phyloP scores from a whole-genome alignment of 2,797 vertebrate species.

The Enteromius thamalakanensis region DNA sequence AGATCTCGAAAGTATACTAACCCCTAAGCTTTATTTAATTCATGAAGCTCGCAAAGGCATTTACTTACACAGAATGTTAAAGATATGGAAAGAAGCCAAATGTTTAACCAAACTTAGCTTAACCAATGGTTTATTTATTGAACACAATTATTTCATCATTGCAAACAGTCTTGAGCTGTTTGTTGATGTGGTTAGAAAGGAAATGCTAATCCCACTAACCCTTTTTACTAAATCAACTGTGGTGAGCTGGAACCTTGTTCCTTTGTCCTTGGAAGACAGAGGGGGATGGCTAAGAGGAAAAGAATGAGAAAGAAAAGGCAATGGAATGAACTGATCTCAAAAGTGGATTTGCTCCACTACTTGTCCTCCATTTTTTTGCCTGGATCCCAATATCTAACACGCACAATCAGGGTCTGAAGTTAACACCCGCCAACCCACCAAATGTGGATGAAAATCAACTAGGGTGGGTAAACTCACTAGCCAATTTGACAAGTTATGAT shows the following conservation, averaged over 20 bases:
- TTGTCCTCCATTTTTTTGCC: conserved; percentile 15
- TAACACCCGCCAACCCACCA: not conserved
- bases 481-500: conserved; percentile 1
- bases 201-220: conserved; percentile 29
- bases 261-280: conserved; percentile 26
- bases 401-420: conserved; percentile 11
- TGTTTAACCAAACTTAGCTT: conserved; percentile 19
- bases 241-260: conserved; percentile 56
- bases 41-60: not conserved
- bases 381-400: not conserved
- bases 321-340: conserved; percentile 43
- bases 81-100: not conserved
- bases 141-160: not conserved
- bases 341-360: conserved; percentile 19
- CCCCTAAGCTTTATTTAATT: conserved; percentile 3
- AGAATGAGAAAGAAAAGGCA: conserved; percentile 31
- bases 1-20: not conserved
- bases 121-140: not conserved
- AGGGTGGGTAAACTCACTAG: not conserved
- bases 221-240: conserved; percentile 45
- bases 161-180: not conserved
- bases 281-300: conserved; percentile 31
- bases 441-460: not conserved
- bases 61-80: not conserved
- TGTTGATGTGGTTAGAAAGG: conserved; percentile 18